phyloP scores from a whole-genome alignment of 2,888 invertebrate species.

The Campoplex nolae region DNA sequence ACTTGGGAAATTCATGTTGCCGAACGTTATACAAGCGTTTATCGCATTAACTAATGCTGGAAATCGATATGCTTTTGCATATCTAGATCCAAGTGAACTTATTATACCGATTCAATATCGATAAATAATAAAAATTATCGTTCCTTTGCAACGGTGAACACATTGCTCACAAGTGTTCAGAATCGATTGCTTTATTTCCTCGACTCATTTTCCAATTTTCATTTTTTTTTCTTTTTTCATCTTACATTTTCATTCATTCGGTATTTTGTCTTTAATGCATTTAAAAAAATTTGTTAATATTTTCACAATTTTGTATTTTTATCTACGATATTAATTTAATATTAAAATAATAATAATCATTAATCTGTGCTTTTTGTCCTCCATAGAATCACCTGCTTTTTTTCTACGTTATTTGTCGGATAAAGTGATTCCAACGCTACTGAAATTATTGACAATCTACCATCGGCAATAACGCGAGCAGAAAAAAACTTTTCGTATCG shows the following conservation, averaged over 20 bases:
- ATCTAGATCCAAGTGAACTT: too few species aligned
- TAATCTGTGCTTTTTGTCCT: not conserved
- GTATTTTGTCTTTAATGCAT: not conserved
- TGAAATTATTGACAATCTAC: not conserved
- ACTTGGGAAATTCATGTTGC: not conserved
- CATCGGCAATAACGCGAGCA: not conserved
- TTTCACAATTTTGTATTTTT: too few species aligned
- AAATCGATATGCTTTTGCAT: too few species aligned
- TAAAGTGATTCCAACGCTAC: not conserved
- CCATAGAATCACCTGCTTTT: not conserved
- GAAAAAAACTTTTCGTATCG: not conserved
- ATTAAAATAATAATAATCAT: too few species aligned
- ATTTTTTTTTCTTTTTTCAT: not conserved
- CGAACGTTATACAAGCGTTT: not conserved
- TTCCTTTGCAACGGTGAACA: not conserved
- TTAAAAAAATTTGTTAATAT: too few species aligned
- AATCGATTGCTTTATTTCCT: too few species aligned
- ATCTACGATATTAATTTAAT: too few species aligned
- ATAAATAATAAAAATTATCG: not conserved
- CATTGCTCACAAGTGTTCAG: not conserved
- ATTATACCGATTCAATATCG: not conserved
- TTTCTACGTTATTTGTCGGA: not conserved
- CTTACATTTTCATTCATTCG: not conserved
- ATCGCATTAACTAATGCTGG: too few species aligned
- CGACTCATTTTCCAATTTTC: not conserved